Evolutionary conservation across 2,113 vertebrate genomes (phyloP), one percentile per base, ranked within the genome.

Genomic region (Silurus glanis): DNA sequence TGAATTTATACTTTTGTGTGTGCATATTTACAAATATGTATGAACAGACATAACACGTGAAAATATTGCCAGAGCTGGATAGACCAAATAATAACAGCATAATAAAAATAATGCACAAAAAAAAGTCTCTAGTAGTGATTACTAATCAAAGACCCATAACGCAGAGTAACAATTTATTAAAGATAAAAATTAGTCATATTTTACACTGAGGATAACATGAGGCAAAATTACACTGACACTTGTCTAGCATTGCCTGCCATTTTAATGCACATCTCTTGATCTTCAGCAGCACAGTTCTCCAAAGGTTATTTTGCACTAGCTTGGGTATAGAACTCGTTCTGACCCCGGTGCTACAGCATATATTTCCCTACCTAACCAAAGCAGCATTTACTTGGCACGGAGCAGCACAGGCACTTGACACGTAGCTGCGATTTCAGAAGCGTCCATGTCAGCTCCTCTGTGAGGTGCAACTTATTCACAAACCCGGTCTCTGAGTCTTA

Each of bases 401-500:
- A 51, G 21, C 47, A 12, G 8, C 71, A 74, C 71, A 10, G 17
- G 23, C 47, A 74, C 71, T 74, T 71, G 16, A 45, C 16, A 12
- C 7, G 19, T 72, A 47, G 37, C 9, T 45, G 37, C 45, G 37
- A 69, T 69, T 72, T 72, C 69, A 72, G 37, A 74, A 13, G 71
- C 51, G 47, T 51, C 45, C 71, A 51, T 74, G 71, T 74, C 71
- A 51, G 47, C 12, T 78, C 23, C 74, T 61, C 66, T 84, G 72
- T 87, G 55, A 74, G 66, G 19, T 12, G 21, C 45, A 74, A 37
- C 23, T 49, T 74, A 74, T 21, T 19, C 71, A 74, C 19, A 74
- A 74, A 51, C 71, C 71, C 45, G 9, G 1, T 5, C 45, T 47
- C 71, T 74, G 9, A 51, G 47, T 23, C 19, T 51, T 51, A 23